Conservation (phyloP, 30 jellyfish, hydroid and myxozoan species). For the Aurelia aurita region DNA sequence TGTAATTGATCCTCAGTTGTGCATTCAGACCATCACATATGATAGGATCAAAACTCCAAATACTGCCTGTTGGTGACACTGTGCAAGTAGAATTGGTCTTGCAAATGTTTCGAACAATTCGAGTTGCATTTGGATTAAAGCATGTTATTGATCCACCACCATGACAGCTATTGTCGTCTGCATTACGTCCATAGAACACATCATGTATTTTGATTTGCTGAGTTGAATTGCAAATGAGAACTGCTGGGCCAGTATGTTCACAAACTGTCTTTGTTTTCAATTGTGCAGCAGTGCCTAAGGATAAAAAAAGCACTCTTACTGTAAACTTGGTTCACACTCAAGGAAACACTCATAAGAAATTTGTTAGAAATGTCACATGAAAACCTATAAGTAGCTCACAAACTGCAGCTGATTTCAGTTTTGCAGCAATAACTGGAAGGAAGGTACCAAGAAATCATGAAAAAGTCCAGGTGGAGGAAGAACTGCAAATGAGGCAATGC, state of each 20-base stretch:
- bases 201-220: constrained; percentile 39
- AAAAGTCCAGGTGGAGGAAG: too few species aligned
- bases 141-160: constrained; percentile 7
- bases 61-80: constrained; percentile 22
- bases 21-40: constrained; percentile 56
- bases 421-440: too few species aligned
- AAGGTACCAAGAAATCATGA: too few species aligned
- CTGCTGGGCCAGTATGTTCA: constrained; percentile 45
- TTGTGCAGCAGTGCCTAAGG: constrained; percentile 12
- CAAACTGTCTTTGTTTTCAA: constrained; percentile 32
- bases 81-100: constrained; percentile 31
- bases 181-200: constrained; percentile 62
- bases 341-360: too few species aligned
- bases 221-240: constrained; percentile 2
- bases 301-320: neutral
- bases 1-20: constrained; percentile 34
- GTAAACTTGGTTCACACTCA: neutral
- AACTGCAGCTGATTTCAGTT: too few species aligned
- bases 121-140: constrained; percentile 58
- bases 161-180: constrained; percentile 40
- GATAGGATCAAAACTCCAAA: constrained; percentile 45
- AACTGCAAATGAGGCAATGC: too few species aligned
- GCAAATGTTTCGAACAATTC: constrained; percentile 36
- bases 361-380: too few species aligned
- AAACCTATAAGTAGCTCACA: too few species aligned